Percentiles rank a stretch among this genome's conserved stretches.
Evolutionary conservation across 1,140 invertebrate genomes (phyloP).

Genomic region (Hypsibius dujardini): DNA sequence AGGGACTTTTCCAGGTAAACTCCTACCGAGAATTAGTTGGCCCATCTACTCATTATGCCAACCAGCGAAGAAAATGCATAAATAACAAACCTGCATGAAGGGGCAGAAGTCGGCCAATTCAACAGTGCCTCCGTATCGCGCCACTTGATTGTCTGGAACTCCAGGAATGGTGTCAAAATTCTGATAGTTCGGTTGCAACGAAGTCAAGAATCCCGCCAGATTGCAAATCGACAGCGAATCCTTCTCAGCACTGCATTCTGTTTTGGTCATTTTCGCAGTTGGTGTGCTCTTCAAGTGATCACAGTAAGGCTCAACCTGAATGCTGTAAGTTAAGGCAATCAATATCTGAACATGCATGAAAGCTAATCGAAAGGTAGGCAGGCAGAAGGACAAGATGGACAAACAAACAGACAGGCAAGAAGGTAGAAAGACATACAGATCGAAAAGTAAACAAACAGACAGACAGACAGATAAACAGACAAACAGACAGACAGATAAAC

Average conservation of each 20-base stretch:
- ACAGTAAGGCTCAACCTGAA: slow-evolving; percentile 65
- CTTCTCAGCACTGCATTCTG: slow-evolving; percentile 79
- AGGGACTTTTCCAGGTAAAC: slow-evolving; percentile 78
- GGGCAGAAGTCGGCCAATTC: slow-evolving; percentile 91
- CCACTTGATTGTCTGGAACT: slow-evolving; percentile 36
- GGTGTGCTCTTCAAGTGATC: slow-evolving; percentile 77
- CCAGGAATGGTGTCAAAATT: slow-evolving; percentile 64
- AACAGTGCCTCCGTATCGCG: slow-evolving; percentile 65
- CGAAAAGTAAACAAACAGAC: too few species aligned
- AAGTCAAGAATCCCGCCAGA: slow-evolving; percentile 57
- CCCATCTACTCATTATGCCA: too few species aligned
- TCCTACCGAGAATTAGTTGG: slow-evolving; percentile 41
- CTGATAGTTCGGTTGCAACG: slow-evolving; percentile 67
- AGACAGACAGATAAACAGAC: too few species aligned
- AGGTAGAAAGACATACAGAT: too few species aligned
- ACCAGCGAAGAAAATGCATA: too few species aligned
- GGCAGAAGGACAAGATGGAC: slow-evolving; percentile 25
- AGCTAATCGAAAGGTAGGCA: too few species aligned
- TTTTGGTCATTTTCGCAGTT: slow-evolving; percentile 43
- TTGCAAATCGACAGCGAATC: slow-evolving; percentile 89
- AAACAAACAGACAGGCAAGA: too few species aligned
- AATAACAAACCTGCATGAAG: slow-evolving; percentile 58
- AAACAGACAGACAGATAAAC: too few species aligned
- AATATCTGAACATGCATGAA: too few species aligned
- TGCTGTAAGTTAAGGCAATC: too few species aligned